Evolutionary conservation across 2,797 vertebrate genomes (phyloP), one percentile per base, ranked within the genome.

Genomic region (Podargus strigoides): DNA sequence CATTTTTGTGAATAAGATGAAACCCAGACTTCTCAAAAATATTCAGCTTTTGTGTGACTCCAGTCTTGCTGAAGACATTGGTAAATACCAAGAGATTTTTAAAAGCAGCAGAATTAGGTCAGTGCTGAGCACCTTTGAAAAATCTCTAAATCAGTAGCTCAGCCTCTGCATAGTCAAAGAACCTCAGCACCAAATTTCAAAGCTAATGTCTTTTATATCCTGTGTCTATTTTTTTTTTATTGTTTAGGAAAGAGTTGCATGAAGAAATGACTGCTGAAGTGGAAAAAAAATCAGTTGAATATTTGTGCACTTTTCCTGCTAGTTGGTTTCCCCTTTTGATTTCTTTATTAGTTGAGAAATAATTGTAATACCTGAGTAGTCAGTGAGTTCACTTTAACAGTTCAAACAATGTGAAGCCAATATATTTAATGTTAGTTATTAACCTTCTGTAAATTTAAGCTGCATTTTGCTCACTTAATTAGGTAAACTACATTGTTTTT

Each of bases 381-480:
- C 88, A 95, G 69, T 90, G 72, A 85, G 83, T 96, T 97, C 92
- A 79, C 94, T 96, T 97, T 80, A 97, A 80, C 59, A 96, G 78
- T 92, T 96, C 79, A 96, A 92, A 91, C 28, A 97, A 96, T 58
- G 82, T 87, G 79, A 94, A 95, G 32, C 36, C 68, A 90, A 90
- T 95, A 82, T 67, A 94, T 97, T 96, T 96, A 92, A 94, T 90
- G 79, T 50, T 79, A 84, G 83, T 93, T 96, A 94, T 96, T 97
- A 96, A 89, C 68, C 28, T 64, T 81, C 76, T 85, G 52, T 82
- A 94, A 96, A 96, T 94, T 89, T 96, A 94, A 96, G 60, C 53
- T 76, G 76, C 58, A 79, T 96, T 96, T 96, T 95, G n/a, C 53
- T 85, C 96, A 89, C 89, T 95, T 96, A 96, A 97, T 96, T 96